Evolutionary conservation across 2,888 invertebrate species (phyloP), one percentile per base, ranked within the genome.

Genomic region (Marasmarcha lunaedactyla): DNA sequence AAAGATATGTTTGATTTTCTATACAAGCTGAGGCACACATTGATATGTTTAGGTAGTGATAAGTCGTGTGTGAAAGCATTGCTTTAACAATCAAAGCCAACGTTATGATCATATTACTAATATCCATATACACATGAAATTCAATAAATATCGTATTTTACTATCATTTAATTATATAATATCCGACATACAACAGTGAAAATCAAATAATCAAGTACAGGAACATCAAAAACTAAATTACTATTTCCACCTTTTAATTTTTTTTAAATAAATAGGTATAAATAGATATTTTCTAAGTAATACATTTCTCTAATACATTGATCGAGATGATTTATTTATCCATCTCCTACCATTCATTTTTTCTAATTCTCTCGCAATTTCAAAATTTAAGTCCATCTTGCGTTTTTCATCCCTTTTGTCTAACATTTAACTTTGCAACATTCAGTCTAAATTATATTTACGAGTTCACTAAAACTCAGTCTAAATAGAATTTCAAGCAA

Each of bases 21-120:
- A 76, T 76, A 60, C 46, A 79, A 78, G 81, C 79, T 71, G 76
- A 83, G 81, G 81, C 81, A 83, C 81, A 81, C 76, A 58, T 76
- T 77, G 81, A 83, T 83, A 83, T 83, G 81, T 79, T 69, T 70
- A 63, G 69, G 73, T 71, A 65, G 65, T 57, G 51, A 55, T 55
- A 52, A 59, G 57, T 55, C 50, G 49, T 59, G 57, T 57, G 59
- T 63, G 63, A 65, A 72, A 76, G 76, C 76, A 60, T 63, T 60
- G 69, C 72, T 72, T 73, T 54, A 68, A 73, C 74, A 64, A 57
- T 65, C 60, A 76, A 79, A 79, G 81, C 81, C 56, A 56, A 68
- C 60, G 49, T 34, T 5, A 14, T 34, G 13, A 14, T 2, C 12
- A 14, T 34, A 34, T 34, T 11, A 30, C 34, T 34, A 34, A 34